Evolutionary conservation across 2,888 invertebrate genomes (phyloP), one percentile per base, ranked within the genome.

Genomic region (Trichopoda pennipes): DNA sequence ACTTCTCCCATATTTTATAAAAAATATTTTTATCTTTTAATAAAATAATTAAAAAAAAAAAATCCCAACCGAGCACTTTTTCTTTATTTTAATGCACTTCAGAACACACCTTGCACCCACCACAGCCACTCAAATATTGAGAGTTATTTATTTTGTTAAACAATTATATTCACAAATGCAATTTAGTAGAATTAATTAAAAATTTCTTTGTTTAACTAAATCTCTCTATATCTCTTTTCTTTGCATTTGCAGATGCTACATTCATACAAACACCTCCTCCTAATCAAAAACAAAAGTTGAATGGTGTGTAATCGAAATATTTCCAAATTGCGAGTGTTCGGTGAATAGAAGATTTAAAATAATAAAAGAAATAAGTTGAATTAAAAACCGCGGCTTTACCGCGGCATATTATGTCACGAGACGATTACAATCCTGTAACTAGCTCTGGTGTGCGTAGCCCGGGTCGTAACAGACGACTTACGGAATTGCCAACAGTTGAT

Each of bases 401-500:
- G 91, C 91, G 91, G 91, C 87, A 87, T 87, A 91, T 90, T 91
- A 91, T 92, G 92, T 92, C 91, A 90, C 91, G 92, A 85, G 91
- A 92, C 90, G 91, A 92, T 87, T 91, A 92, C 90, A 91, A 91
- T 89, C 90, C 93, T 91, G 92, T 92, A 91, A 93, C 92, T 92
- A 94, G 92, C 93, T 94, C 92, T 93, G 94, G 93, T 93, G 94
- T 92, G 91, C 92, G 92, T 89, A 92, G 92, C 90, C 93, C 92
- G 88, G 93, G 92, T 90, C 92, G 92, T 87, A 89, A 90, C 89
- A 93, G 94, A 92, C 95, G 94, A 91, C 93, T 93, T 89, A 92
- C 93, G 89, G 94, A 94, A 91, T 92, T 96, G 92, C 96, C 96
- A 91, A 96, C 96, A 91, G 96, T 96, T 92, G 96, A 97, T 94